Base-by-base conservation (phyloP, 1,140 invertebrate genomes). In the Drosophila albomicans region DNA sequence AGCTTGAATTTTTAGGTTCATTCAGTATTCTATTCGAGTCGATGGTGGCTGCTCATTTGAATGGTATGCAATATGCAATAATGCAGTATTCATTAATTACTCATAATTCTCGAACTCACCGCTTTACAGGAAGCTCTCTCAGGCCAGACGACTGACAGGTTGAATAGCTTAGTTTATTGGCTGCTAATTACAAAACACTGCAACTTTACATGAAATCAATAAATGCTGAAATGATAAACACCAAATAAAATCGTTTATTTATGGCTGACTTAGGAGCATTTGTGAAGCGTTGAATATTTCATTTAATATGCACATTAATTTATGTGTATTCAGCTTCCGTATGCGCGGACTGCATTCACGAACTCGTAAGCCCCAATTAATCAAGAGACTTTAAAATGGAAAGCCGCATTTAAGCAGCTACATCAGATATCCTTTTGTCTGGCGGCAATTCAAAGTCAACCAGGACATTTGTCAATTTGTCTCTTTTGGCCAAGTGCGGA, bases 191-290 rank as follows among this genome's bases (percentile, higher is more conserved):
- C 62, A 35, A 46, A 70, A 28, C 63, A 64, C 61, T 70, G 48
- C 70, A 62, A 46, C 76, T 69, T 81, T 81, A 71, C 82, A 81
- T 74, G 35, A 41, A 69, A 41, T 57, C 32, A 41, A 64, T 73
- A 80, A 80, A 72, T 78, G 54, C 58, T 72, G 51, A 57, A 84
- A 84, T 87, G 73, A 84, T 88, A 68, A 88, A 89, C 79, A 68
- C 80, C 65, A 84, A 89, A 87, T 87, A 87, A 87, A 87, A 80
- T 87, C 84, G 80, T 66, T 54, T 75, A 88, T 88, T 84, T 88
- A 87, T 82, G 63, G 52, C 59, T 58, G 54, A 75, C 69, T 66
- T 58, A 79, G 62, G 64, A 54, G 71, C 75, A 78, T 77, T 76
- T 61, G 62, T 35, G 43, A 67, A 78, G 69, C 85, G 78, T 71